Percentiles rank a stretch among this genome's conserved stretches.
phyloP scores from a whole-genome alignment of 2,888 invertebrate species.

The Balanococcus diminutus region DNA sequence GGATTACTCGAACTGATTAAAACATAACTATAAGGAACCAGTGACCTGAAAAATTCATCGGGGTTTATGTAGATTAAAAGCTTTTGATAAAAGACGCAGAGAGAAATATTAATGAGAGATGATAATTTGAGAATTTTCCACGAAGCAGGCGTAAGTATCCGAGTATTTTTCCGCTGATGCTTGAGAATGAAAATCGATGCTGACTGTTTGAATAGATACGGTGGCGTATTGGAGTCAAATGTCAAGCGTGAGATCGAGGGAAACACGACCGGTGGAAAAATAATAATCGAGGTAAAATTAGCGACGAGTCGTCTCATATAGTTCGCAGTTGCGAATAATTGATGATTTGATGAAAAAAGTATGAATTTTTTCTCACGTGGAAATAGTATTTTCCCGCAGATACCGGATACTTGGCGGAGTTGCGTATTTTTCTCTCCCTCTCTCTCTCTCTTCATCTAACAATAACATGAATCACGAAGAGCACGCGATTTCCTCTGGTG shows the following conservation, averaged over 20 bases:
- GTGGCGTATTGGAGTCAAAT: neutral
- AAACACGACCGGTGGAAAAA: neutral
- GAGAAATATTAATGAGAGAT: neutral
- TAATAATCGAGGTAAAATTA: neutral
- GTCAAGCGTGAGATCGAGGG: neutral
- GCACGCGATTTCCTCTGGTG: neutral
- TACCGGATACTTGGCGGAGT: neutral
- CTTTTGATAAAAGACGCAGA: neutral
- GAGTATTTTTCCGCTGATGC: neutral
- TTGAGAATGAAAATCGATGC: neutral
- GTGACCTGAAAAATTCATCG: conserved; percentile 1
- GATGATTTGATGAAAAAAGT: neutral
- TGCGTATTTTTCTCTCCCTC: neutral
- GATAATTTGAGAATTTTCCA: neutral
- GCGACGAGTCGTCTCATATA: neutral
- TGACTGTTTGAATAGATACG: neutral
- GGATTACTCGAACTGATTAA: conserved; percentile 8
- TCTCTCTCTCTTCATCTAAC: neutral
- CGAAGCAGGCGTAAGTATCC: neutral
- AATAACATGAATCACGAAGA: neutral
- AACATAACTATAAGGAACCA: neutral
- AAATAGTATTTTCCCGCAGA: neutral
- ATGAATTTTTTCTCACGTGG: neutral
- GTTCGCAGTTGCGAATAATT: neutral
- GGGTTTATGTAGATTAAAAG: neutral